These are phyloP conservation scores for Drosophila rubida DNA, from an alignment of 2,888 invertebrate genomes.

Conservation along the genomic window DNA sequence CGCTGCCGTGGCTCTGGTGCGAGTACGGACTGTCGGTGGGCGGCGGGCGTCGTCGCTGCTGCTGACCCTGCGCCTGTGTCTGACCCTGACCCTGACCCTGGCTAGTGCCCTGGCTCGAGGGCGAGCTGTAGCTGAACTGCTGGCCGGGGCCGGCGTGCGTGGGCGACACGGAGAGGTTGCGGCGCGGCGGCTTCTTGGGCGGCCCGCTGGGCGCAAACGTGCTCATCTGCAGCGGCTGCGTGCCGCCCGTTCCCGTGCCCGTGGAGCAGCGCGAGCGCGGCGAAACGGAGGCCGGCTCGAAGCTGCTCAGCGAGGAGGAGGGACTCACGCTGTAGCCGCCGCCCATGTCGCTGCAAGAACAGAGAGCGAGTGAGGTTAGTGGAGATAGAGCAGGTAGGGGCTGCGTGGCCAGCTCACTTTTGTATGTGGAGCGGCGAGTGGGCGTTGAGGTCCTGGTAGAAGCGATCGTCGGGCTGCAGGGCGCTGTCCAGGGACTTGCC, in stretches of 20 bases:
- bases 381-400: background rate
- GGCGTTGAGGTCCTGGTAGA: slow-evolving; percentile 73
- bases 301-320: slow-evolving; percentile 83
- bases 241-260: slow-evolving; percentile 71
- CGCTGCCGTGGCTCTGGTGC: slow-evolving; percentile 80
- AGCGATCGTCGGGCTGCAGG: slow-evolving; percentile 72
- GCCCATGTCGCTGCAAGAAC: slow-evolving; percentile 71
- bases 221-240: slow-evolving; percentile 70
- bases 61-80: slow-evolving; percentile 26
- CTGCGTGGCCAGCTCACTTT: slow-evolving; percentile 54
- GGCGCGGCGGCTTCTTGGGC: slow-evolving; percentile 94
- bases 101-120: slow-evolving; percentile 65
- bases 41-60: slow-evolving; percentile 48
- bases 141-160: slow-evolving; percentile 87
- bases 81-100: slow-evolving; percentile 28
- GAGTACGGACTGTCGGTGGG: slow-evolving; percentile 79
- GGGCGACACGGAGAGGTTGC: slow-evolving; percentile 94
- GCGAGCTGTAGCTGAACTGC: slow-evolving; percentile 77
- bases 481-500: slow-evolving; percentile 81
- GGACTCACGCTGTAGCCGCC: slow-evolving; percentile 79
- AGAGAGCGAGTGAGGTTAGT: background rate
- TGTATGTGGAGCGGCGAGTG: slow-evolving; percentile 79
- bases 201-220: slow-evolving; percentile 88
- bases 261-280: slow-evolving; percentile 81
- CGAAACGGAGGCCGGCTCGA: slow-evolving; percentile 82